Percentiles rank a stretch among this genome's conserved stretches.
phyloP scores from a whole-genome alignment of 1,140 invertebrate species.

The Halyomorpha halys region DNA sequence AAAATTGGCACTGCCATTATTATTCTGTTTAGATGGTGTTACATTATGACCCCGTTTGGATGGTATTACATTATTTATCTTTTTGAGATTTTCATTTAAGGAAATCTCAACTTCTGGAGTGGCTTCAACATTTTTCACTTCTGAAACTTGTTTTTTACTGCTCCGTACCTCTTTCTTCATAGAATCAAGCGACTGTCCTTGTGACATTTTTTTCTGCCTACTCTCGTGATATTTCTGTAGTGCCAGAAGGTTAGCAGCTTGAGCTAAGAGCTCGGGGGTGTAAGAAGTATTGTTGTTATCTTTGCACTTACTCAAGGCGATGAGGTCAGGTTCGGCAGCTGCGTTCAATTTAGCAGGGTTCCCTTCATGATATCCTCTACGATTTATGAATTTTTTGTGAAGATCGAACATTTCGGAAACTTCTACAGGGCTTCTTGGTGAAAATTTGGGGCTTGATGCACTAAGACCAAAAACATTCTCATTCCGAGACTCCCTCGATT shows the following conservation, averaged over 20 bases:
- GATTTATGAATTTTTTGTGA: constrained; percentile 53
- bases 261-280: constrained; percentile 27
- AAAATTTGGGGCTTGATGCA: background rate
- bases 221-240: constrained; percentile 34
- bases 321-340: constrained; percentile 24
- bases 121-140: too few species aligned
- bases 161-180: too few species aligned
- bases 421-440: constrained; percentile 35
- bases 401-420: constrained; percentile 52
- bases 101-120: too few species aligned
- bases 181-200: background rate
- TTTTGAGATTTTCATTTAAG: too few species aligned
- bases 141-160: background rate
- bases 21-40: too few species aligned
- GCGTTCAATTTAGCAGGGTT: constrained; percentile 25
- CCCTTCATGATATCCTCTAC: constrained; percentile 46
- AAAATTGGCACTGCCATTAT: too few species aligned
- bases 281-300: constrained; percentile 9
- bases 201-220: constrained; percentile 25
- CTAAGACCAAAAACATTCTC: background rate
- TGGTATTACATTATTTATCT: too few species aligned
- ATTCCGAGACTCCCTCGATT: background rate
- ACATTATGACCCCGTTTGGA: too few species aligned
- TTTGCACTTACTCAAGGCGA: constrained; percentile 18
- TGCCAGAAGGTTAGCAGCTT: constrained; percentile 27